Conservation (phyloP, 2,113 vertebrate species). For the Nesogale talazaci region DNA sequence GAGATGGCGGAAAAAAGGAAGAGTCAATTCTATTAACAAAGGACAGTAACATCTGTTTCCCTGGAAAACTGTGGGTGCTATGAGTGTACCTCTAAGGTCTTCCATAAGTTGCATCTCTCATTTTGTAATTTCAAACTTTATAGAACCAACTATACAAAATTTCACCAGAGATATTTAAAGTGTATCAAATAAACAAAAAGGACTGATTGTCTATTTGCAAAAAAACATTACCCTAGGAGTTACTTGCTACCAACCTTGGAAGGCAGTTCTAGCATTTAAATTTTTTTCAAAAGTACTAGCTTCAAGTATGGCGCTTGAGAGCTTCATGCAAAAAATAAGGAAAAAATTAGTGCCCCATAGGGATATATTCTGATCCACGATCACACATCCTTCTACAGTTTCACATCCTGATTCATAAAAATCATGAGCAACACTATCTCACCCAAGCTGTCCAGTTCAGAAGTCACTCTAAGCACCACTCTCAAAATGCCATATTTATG, state of each 20-base stretch:
- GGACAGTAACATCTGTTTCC: background rate
- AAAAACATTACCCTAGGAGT: background rate
- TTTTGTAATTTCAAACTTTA: constrained; percentile 33
- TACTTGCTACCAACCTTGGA: constrained; percentile 21
- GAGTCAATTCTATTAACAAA: background rate
- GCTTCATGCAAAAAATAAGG: background rate
- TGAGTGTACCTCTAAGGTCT: background rate
- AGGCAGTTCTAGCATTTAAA: background rate
- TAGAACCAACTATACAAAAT: background rate
- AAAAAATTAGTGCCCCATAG: background rate
- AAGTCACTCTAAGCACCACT: background rate
- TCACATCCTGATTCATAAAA: background rate
- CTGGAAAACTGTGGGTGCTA: background rate
- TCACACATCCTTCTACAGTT: background rate
- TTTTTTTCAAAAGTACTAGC: background rate
- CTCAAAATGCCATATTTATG: background rate
- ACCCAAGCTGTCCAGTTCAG: background rate
- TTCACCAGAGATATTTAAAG: constrained; percentile 17
- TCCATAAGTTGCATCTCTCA: background rate
- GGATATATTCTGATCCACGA: background rate
- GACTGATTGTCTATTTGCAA: background rate
- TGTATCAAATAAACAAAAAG: background rate
- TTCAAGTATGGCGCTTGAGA: background rate
- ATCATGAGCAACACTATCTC: background rate
- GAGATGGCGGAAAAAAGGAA: background rate